phyloP scores from a whole-genome alignment of 1,140 invertebrate genomes.

The Sweltsa coloradensis region DNA sequence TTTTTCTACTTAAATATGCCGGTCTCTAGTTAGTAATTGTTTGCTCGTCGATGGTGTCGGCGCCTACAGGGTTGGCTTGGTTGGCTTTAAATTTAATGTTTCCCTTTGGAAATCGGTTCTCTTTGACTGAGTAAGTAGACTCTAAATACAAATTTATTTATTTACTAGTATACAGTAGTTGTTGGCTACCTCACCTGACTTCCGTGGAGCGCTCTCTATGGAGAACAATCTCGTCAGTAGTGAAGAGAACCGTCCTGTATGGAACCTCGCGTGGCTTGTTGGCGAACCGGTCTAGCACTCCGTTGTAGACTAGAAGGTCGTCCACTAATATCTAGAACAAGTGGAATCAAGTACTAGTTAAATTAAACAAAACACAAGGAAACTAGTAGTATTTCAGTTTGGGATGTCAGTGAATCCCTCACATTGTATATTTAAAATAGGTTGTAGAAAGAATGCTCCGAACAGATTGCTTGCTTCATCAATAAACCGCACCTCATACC shows the following conservation, averaged over 20 bases:
- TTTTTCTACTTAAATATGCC: no score
- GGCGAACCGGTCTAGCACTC: constrained; percentile 36
- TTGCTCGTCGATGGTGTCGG: no score
- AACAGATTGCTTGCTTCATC: neutral
- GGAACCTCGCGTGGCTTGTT: constrained; percentile 25
- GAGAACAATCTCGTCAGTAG: constrained; percentile 26
- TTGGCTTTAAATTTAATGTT: no score
- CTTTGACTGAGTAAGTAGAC: no score
- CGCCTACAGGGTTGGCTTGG: no score
- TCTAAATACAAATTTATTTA: no score
- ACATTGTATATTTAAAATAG: neutral
- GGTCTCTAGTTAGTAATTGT: no score
- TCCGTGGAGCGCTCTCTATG: constrained; percentile 16
- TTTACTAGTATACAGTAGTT: neutral
- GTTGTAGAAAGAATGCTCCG: neutral
- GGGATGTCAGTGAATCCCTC: neutral
- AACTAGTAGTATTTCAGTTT: constrained; percentile 12
- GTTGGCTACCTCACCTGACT: constrained; percentile 16
- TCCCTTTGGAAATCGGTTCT: neutral
- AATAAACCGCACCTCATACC: no score
- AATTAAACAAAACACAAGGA: neutral
- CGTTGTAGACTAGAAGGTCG: constrained; percentile 64
- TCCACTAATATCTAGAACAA: constrained; percentile 52
- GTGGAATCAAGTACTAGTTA: constrained; percentile 1
- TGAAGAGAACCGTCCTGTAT: constrained; percentile 36